These are phyloP conservation scores for Casuarius casuarius DNA, from an alignment of 2,113 vertebrate genomes.

Conservation along the genomic window DNA sequence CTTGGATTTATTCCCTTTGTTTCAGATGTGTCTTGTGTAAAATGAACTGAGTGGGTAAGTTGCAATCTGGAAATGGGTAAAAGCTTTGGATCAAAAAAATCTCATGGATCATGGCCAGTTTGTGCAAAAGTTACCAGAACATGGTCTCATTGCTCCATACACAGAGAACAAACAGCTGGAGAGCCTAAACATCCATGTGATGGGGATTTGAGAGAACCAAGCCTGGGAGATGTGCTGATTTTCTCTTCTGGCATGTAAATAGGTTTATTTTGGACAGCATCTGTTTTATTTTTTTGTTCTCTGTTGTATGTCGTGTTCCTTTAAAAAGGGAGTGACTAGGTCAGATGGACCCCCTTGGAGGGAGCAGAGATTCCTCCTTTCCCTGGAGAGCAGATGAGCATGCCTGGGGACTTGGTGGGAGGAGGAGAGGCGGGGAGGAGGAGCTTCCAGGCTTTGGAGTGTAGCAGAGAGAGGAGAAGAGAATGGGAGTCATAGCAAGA, in stretches of 20 bases:
- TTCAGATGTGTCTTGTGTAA: neutral
- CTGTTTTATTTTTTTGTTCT: slow-evolving; percentile 64
- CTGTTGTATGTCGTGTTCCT: neutral
- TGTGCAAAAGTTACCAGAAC: slow-evolving; percentile 51
- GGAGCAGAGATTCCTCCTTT: slow-evolving; percentile 60
- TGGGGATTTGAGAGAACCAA: slow-evolving; percentile 28
- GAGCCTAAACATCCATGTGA: neutral
- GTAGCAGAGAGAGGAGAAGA: neutral
- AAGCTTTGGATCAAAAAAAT: slow-evolving; percentile 48
- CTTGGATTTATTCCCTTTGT: neutral
- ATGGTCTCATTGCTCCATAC: neutral
- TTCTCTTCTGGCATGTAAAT: slow-evolving; percentile 57
- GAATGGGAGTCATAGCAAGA: neutral
- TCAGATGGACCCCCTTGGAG: slow-evolving; percentile 64
- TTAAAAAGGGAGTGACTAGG: slow-evolving; percentile 63
- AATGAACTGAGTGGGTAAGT: neutral
- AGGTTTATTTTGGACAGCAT: slow-evolving; percentile 68
- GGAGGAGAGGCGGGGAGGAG: slow-evolving; percentile 11
- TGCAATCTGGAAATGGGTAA: slow-evolving; percentile 56
- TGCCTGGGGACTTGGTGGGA: slow-evolving; percentile 44
- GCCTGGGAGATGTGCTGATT: slow-evolving; percentile 54
- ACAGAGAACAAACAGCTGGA: slow-evolving; percentile 59
- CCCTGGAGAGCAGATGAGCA: slow-evolving; percentile 71
- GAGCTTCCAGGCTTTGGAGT: neutral
- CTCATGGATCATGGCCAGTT: slow-evolving; percentile 18